Evolutionary conservation across 1,140 invertebrate species (phyloP).

Genomic region (Papilio machaon): DNA sequence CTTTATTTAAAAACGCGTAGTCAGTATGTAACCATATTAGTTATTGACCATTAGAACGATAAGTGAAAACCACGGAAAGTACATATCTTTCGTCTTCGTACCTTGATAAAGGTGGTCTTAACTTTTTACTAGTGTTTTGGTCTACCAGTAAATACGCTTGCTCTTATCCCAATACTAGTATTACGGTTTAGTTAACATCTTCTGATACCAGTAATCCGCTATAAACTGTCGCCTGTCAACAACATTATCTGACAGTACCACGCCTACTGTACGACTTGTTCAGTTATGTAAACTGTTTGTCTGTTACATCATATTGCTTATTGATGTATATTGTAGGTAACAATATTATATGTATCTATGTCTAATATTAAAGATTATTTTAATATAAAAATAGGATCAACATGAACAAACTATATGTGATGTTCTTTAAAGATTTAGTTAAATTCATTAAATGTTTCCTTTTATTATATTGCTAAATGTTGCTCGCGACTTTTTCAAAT

Average conservation of each 20-base stretch:
- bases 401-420: too few relatives aligned
- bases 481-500: too few relatives aligned
- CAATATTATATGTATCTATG: background rate
- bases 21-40: too few relatives aligned
- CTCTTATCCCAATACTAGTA: background rate
- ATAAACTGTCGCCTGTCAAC: conserved; percentile 5
- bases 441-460: too few relatives aligned
- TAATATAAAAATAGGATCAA: too few relatives aligned
- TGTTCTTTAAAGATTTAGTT: too few relatives aligned
- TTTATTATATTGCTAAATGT: too few relatives aligned
- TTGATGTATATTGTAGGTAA: background rate
- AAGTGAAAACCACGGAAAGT: too few relatives aligned
- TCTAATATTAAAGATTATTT: background rate
- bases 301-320: background rate
- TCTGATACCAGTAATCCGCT: background rate
- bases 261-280: conserved; percentile 20
- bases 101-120: background rate
- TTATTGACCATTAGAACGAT: too few relatives aligned
- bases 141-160: background rate
- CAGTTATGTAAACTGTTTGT: background rate
- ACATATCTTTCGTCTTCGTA: background rate
- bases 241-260: conserved; percentile 6
- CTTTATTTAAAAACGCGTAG: too few relatives aligned
- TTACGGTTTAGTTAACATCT: conserved; percentile 9
- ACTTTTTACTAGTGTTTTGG: background rate